Evolutionary conservation across 1,140 invertebrate species (phyloP).

Genomic region (Drosophila melanica): DNA sequence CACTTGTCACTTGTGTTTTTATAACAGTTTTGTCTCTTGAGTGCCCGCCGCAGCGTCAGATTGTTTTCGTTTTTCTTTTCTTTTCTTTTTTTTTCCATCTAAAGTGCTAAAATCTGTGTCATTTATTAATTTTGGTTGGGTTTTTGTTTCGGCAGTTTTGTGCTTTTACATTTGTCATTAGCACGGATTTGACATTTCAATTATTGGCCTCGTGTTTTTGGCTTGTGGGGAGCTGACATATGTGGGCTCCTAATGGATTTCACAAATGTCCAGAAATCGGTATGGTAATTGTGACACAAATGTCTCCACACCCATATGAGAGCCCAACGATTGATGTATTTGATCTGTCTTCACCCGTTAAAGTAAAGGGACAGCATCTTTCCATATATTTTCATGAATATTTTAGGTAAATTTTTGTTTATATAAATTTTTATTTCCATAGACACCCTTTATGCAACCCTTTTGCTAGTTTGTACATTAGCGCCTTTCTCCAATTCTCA

Average conservation of each 20-base stretch:
- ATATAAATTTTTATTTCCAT: background rate
- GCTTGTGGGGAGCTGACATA: constrained; percentile 30
- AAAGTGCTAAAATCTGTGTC: constrained; percentile 79
- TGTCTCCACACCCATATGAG: constrained; percentile 9
- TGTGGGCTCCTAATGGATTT: constrained; percentile 51
- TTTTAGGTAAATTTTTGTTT: background rate
- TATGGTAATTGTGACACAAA: constrained; percentile 35
- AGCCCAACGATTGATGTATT: constrained; percentile 20
- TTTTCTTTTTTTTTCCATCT: constrained; percentile 27
- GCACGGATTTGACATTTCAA: constrained; percentile 72
- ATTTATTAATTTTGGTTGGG: constrained; percentile 67
- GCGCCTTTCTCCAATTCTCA: constrained; percentile 42
- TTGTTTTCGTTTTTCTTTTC: constrained; percentile 9
- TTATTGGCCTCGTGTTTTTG: constrained; percentile 49
- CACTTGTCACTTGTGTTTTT: constrained; percentile 81
- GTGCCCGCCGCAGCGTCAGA: constrained; percentile 36
- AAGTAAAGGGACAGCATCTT: background rate
- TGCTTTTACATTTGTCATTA: constrained; percentile 70
- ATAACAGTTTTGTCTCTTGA: constrained; percentile 61
- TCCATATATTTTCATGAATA: background rate
- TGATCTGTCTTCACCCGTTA: constrained; percentile 3
- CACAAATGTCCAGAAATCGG: constrained; percentile 35
- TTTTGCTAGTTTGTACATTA: constrained; percentile 31
- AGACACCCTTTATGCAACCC: constrained; percentile 14
- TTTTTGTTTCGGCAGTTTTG: constrained; percentile 45